Conservation (phyloP, 2,888 invertebrate genomes). For the Acleris sparsana region DNA sequence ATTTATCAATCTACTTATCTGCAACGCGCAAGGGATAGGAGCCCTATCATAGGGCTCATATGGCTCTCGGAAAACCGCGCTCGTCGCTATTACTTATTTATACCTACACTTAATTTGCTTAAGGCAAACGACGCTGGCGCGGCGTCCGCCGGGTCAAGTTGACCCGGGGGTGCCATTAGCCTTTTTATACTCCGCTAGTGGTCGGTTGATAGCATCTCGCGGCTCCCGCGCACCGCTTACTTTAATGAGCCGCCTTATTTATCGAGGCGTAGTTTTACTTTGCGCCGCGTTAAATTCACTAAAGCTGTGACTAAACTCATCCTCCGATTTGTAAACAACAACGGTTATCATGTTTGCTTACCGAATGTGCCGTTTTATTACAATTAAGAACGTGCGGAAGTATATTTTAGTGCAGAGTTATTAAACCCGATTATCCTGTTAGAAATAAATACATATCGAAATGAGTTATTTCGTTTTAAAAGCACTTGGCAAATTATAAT, state of each 20-base stretch:
- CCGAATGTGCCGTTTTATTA: neutral
- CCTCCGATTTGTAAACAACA: conserved; percentile 38
- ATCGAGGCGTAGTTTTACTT: conserved; percentile 62
- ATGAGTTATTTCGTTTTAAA: conserved; percentile 31
- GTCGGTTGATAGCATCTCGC: conserved; percentile 70
- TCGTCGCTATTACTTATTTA: neutral
- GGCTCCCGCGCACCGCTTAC: conserved; percentile 73
- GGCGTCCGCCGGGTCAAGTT: conserved; percentile 45
- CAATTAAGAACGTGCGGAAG: neutral
- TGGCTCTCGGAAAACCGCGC: neutral
- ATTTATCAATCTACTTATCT: conserved; percentile 61
- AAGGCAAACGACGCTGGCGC: conserved; percentile 22
- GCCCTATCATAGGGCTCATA: too few species aligned
- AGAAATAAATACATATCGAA: conserved; percentile 24
- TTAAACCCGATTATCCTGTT: conserved; percentile 16
- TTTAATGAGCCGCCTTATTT: conserved; percentile 75
- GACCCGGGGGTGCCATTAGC: conserved; percentile 67
- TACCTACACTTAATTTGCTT: conserved; percentile 24
- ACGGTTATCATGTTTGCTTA: conserved; percentile 12
- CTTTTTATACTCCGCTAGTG: conserved; percentile 69
- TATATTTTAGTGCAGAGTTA: neutral
- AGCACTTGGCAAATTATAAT: conserved; percentile 26
- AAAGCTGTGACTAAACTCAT: conserved; percentile 38
- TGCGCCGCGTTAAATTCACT: conserved; percentile 40
- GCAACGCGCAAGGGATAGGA: conserved; percentile 13